Conservation (phyloP, 2,113 vertebrate genomes). For the Crotalus helleri region DNA sequence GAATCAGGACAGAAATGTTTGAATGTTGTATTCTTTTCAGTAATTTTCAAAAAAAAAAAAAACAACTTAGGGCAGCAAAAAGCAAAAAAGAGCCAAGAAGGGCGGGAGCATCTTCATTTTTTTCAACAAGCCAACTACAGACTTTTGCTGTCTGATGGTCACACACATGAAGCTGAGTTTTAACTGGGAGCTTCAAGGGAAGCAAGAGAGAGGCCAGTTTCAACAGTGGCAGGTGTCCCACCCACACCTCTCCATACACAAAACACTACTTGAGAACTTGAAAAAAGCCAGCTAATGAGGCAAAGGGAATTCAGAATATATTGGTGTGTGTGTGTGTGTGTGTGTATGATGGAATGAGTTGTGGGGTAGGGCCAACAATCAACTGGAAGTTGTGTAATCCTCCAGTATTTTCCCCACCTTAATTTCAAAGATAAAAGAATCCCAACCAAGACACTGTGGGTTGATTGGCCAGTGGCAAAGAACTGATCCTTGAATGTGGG, state of each 20-base stretch:
- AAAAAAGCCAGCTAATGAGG: slow-evolving; percentile 43
- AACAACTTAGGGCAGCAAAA: background rate
- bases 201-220: slow-evolving; percentile 31
- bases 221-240: slow-evolving; percentile 22
- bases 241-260: background rate
- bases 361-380: slow-evolving; percentile 47
- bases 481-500: background rate
- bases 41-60: background rate
- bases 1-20: background rate
- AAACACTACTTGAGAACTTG: slow-evolving; percentile 12
- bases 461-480: background rate
- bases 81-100: slow-evolving; percentile 39
- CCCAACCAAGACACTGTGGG: background rate
- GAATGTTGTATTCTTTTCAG: background rate
- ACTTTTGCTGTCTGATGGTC: background rate
- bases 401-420: slow-evolving; percentile 35
- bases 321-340: slow-evolving; percentile 8
- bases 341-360: slow-evolving; percentile 36
- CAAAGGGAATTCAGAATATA: slow-evolving; percentile 52
- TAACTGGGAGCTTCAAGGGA: slow-evolving; percentile 20
- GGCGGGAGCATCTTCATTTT: slow-evolving; percentile 1
- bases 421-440: slow-evolving; percentile 34
- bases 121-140: background rate
- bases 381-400: slow-evolving; percentile 58
- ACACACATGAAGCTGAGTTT: slow-evolving; percentile 8